Base-by-base conservation (phyloP, 1,140 invertebrate species). In the Temnothorax curvispinosus region DNA sequence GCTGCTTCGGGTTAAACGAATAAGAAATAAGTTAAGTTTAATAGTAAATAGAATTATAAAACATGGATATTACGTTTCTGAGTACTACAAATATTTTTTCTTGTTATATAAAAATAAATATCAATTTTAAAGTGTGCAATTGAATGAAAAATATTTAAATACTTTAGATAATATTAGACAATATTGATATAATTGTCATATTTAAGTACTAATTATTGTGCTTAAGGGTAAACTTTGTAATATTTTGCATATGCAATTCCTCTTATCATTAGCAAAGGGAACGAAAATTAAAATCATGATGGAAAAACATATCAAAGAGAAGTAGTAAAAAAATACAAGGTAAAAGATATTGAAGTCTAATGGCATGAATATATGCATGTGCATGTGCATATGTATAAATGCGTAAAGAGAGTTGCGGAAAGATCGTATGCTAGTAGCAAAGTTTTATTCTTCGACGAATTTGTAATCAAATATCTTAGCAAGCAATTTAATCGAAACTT, bases 1-100 rank as follows among this genome's bases (percentile, higher is more conserved):
- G 15, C 47, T 81, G 77, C 67, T 81, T 81, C 32, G 50, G 21
- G 18, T 71, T 69, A 71, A 80, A 80, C 35, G n/a, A n/a, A 78
- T 80, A 38, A 80, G 60, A 80, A 13, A 80, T 67, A 67, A 54
- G 5, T 50, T 32, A 47, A 64, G 41, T 21, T 76, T 64, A 65
- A 65, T 52, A 80, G 0, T 52, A 27, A 69, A 80, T 35, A 78
- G 6, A 50, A 64, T 64, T 47, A 44, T 54, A 54, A 41, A 8
- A 41, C 4, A 41, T 62, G 9, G 5, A 60, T 58, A 41, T 75
- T 60, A 64, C 1, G 18, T 71, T 71, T 74, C 27, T 44, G 41
- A 38, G 2, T 44, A 56, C n/a, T 47, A 75, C 38, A 77, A 27
- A 44, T 47, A 18, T 60, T 76, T 50, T 77, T 77, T 47, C 15